Percentiles rank a stretch among this genome's conserved stretches.
Conservation (phyloP, 1,140 invertebrate species). For the Rhagoletis zephyria region DNA sequence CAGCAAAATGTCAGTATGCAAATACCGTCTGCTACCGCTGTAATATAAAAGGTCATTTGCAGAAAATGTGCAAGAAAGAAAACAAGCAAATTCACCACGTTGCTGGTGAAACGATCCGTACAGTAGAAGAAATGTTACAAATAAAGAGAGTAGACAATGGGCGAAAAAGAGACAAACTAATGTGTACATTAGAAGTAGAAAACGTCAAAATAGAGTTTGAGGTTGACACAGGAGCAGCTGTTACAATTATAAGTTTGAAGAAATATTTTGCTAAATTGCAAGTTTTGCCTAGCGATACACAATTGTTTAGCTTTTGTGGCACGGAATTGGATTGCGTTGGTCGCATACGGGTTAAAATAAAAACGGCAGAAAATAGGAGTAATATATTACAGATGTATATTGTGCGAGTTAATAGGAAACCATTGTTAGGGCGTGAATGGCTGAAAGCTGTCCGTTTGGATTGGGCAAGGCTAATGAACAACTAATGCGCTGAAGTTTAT, state of each 20-base stretch:
- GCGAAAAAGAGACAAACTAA: not conserved
- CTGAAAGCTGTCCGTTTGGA: not conserved
- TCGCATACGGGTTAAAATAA: slow-evolving; percentile 38
- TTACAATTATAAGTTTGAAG: slow-evolving; percentile 46
- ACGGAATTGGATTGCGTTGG: slow-evolving; percentile 37
- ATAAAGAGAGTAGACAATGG: not conserved
- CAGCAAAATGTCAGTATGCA: slow-evolving; percentile 24
- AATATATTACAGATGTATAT: slow-evolving; percentile 31
- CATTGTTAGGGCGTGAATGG: slow-evolving; percentile 46
- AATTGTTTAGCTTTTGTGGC: slow-evolving; percentile 42
- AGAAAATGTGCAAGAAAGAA: slow-evolving; percentile 50
- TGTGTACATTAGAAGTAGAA: slow-evolving; percentile 41
- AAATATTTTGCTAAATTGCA: slow-evolving; percentile 28
- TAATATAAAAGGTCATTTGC: slow-evolving; percentile 54
- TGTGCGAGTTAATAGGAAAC: slow-evolving; percentile 29
- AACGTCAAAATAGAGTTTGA: slow-evolving; percentile 4
- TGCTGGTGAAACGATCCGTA: not conserved
- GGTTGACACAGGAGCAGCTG: slow-evolving; percentile 48
- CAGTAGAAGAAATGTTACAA: slow-evolving; percentile 52
- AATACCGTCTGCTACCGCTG: slow-evolving; percentile 32
- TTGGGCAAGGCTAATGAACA: not conserved
- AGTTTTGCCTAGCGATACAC: not conserved
- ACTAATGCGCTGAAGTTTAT: not conserved
- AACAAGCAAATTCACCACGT: not conserved
- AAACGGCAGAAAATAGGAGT: not conserved